A percentile compares a stretch with the other conserved stretches of the same genome.
Conservation (phyloP, 1,140 invertebrate species). For the Nebria ingens region DNA sequence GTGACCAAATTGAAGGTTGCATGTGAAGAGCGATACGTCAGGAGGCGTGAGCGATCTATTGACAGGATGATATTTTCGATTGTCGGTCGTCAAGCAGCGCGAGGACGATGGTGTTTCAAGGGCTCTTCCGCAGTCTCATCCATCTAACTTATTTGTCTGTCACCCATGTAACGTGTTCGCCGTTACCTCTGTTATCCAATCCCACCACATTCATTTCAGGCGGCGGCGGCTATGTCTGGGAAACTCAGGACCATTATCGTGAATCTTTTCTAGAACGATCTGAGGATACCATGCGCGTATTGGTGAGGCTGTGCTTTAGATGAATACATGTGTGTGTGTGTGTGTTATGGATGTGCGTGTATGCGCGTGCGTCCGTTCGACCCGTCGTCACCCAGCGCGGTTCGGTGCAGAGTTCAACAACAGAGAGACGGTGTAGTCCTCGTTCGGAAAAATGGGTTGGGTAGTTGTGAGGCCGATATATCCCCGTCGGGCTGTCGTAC, state of each 20-base stretch:
- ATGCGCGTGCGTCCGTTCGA: not conserved
- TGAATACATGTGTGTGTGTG: not conserved
- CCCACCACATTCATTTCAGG: not conserved
- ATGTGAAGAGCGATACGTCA: not conserved
- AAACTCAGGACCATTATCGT: not conserved
- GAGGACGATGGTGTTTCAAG: not conserved
- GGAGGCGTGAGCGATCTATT: not conserved
- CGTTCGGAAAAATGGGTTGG: not conserved
- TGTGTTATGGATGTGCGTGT: too few species aligned
- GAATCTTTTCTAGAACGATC: conserved; percentile 3
- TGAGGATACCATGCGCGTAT: not conserved
- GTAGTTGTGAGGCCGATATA: conserved; percentile 14
- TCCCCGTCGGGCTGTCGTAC: conserved; percentile 20
- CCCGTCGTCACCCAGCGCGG: not conserved
- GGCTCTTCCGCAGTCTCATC: not conserved
- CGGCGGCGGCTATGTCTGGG: not conserved
- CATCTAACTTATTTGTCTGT: conserved; percentile 6
- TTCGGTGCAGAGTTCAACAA: not conserved
- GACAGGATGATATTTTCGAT: not conserved
- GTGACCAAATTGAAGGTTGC: not conserved
- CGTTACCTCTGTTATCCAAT: not conserved
- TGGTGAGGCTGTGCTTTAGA: not conserved
- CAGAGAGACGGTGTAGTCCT: too few species aligned
- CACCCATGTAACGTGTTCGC: not conserved
- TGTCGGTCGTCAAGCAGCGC: not conserved